Conservation (phyloP, 2,888 invertebrate species). For the Netelia melanura region DNA sequence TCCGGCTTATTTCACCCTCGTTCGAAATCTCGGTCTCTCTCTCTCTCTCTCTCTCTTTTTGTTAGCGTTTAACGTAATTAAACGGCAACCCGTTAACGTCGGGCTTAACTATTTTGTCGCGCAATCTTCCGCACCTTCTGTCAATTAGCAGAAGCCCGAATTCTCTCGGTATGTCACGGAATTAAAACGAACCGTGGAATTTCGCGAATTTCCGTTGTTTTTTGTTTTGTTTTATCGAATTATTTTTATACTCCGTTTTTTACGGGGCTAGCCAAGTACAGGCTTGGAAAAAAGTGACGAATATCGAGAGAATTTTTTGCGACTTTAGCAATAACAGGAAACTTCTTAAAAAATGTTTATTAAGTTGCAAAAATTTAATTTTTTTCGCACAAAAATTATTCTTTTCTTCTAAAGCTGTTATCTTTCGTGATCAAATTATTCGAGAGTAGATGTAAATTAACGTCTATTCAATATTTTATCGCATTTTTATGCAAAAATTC, state of each 20-base stretch:
- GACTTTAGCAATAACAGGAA: neutral
- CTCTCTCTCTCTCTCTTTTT: neutral
- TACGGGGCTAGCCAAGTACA: constrained; percentile 3
- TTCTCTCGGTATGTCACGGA: neutral
- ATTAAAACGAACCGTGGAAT: constrained; percentile 36
- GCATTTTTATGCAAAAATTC: neutral
- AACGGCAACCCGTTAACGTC: neutral
- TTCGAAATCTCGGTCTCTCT: constrained; percentile 1
- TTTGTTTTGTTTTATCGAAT: constrained; percentile 4
- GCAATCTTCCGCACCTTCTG: constrained; percentile 31
- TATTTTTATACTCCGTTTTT: constrained; percentile 43
- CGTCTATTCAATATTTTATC: neutral
- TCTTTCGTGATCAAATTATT: neutral
- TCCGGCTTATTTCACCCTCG: constrained; percentile 14
- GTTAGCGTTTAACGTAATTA: constrained; percentile 16
- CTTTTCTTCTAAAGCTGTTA: no score
- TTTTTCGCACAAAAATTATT: neutral
- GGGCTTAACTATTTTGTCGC: constrained; percentile 20
- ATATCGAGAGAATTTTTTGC: constrained; percentile 20
- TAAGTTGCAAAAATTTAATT: neutral
- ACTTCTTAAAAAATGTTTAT: neutral
- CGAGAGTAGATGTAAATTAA: neutral
- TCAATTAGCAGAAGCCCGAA: constrained; percentile 44
- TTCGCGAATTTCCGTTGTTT: constrained; percentile 1
- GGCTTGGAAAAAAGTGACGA: neutral